Evolutionary conservation across 2,113 vertebrate genomes (phyloP).

Genomic region (Leuciscus idus): DNA sequence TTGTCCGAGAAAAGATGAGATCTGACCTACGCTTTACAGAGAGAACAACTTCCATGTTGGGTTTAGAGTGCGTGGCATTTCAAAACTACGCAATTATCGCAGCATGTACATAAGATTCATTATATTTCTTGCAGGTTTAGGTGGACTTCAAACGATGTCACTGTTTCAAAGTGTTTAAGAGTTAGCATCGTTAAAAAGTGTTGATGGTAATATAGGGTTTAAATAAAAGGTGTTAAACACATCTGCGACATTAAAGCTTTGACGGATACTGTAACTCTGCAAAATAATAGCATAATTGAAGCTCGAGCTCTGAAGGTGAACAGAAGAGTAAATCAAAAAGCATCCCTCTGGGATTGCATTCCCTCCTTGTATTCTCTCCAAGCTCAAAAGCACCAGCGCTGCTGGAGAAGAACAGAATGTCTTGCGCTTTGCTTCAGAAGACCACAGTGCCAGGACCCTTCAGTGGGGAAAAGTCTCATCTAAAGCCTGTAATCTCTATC

Average conservation of each 20-base stretch:
- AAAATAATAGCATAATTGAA: constrained; percentile 1
- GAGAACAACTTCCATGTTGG: background rate
- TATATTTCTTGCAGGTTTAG: background rate
- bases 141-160: background rate
- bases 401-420: constrained; percentile 49
- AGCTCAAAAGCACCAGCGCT: constrained; percentile 26
- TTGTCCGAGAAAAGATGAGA: constrained; percentile 6
- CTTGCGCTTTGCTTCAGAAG: constrained; percentile 39
- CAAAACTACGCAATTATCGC: background rate
- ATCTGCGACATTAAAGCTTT: constrained; percentile 1
- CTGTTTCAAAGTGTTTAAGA: background rate
- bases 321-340: constrained; percentile 51
- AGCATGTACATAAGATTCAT: background rate
- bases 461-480: constrained; percentile 60
- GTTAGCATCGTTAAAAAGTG: background rate
- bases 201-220: background rate
- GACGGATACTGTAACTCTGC: constrained; percentile 16
- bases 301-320: constrained; percentile 9
- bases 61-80: background rate
- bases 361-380: constrained; percentile 9
- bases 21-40: background rate
- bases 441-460: constrained; percentile 43
- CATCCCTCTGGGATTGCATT: constrained; percentile 50
- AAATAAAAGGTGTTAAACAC: constrained; percentile 5
- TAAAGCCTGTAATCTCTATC: constrained; percentile 67